Conservation (phyloP, 2,113 vertebrate genomes). For the Cynocephalus volans region DNA sequence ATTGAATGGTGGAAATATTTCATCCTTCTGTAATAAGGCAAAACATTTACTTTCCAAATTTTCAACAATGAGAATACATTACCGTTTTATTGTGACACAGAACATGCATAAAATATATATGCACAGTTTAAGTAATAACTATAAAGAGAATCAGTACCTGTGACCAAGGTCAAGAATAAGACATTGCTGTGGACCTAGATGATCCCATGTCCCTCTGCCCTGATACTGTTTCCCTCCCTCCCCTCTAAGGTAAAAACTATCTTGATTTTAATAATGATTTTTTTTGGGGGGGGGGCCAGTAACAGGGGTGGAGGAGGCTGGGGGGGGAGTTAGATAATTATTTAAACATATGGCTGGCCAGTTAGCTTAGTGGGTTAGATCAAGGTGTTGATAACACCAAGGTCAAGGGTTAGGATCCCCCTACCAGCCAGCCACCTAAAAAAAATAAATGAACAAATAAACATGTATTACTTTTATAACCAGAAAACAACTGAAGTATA, state of each 20-base stretch:
- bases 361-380: too few species aligned
- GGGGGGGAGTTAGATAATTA: too few species aligned
- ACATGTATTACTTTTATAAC: neutral
- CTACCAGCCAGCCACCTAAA: neutral
- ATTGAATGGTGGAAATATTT: neutral
- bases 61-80: slow-evolving; percentile 19
- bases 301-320: too few species aligned
- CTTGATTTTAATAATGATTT: neutral
- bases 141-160: slow-evolving; percentile 11
- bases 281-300: too few species aligned
- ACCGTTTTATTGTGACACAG: neutral
- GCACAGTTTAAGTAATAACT: neutral
- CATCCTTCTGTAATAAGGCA: neutral
- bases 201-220: neutral
- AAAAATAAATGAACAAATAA: too few species aligned
- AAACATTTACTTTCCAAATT: slow-evolving; percentile 9
- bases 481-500: neutral
- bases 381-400: too few species aligned
- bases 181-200: neutral
- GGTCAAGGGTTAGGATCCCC: neutral
- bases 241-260: neutral
- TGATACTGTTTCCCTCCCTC: neutral
- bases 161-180: neutral
- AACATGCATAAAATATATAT: neutral
- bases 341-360: too few species aligned